These are phyloP conservation scores for Miopithecus talapoin DNA, from an alignment of 2,797 vertebrate genomes.

Conservation along the genomic window DNA sequence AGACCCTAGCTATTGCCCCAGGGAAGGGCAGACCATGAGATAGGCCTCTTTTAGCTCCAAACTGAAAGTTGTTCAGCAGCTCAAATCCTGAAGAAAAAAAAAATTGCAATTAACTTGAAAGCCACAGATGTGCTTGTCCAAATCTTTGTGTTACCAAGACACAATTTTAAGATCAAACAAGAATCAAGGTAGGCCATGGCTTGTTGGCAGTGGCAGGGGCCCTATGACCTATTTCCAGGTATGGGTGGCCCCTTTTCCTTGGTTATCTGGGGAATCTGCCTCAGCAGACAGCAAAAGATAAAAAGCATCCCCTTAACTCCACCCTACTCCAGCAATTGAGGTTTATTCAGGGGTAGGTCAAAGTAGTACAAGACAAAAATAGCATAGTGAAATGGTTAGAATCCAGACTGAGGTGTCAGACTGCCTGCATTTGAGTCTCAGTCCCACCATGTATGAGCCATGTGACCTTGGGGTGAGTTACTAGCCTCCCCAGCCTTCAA, in stretches of 20 bases:
- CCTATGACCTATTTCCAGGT: background rate
- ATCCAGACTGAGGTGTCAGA: background rate
- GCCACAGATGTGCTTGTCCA: background rate
- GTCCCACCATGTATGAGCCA: background rate
- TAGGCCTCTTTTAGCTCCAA: background rate
- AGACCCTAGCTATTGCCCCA: background rate
- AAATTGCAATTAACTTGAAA: background rate
- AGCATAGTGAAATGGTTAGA: background rate
- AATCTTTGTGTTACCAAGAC: background rate
- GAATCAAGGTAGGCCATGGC: background rate
- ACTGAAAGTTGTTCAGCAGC: background rate
- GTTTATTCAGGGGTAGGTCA: background rate
- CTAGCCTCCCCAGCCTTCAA: background rate
- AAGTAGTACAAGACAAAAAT: background rate
- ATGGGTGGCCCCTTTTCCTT: background rate
- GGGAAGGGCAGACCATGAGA: background rate
- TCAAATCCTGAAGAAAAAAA: background rate
- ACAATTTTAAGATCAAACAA: background rate
- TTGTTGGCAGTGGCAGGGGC: background rate
- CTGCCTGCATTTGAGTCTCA: background rate
- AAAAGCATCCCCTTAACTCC: background rate
- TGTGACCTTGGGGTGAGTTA: background rate
- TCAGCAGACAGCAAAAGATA: background rate
- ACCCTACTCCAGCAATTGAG: background rate
- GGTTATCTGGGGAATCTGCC: background rate